Evolutionary conservation across 2,888 invertebrate genomes (phyloP).

Genomic region (Tenthredo notha): DNA sequence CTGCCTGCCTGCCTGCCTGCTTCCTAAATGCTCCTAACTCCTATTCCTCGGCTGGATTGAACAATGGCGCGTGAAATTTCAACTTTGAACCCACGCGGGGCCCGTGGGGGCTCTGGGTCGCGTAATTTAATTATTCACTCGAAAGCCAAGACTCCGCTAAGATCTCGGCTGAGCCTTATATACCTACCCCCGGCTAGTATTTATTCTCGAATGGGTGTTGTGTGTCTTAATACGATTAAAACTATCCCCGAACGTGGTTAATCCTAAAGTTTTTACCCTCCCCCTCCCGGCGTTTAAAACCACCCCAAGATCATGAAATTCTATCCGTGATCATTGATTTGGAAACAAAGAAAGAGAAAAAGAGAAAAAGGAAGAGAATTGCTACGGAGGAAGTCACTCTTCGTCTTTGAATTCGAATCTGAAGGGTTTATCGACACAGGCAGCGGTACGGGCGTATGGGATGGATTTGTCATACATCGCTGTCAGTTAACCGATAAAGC

Average conservation of each 20-base stretch:
- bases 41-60: slow-evolving; percentile 74
- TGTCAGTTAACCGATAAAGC: slow-evolving; percentile 76
- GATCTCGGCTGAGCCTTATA: slow-evolving; percentile 52
- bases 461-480: slow-evolving; percentile 76
- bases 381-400: background rate
- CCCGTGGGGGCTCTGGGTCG: slow-evolving; percentile 64
- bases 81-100: slow-evolving; percentile 70
- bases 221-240: slow-evolving; percentile 42
- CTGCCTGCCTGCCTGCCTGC: slow-evolving; percentile 61
- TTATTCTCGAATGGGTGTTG: slow-evolving; percentile 28
- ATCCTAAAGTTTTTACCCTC: background rate
- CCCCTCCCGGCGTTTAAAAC: background rate
- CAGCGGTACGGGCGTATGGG: slow-evolving; percentile 57
- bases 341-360: background rate
- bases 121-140: slow-evolving; percentile 74
- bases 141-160: slow-evolving; percentile 62
- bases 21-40: slow-evolving; percentile 76
- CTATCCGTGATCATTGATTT: background rate
- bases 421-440: slow-evolving; percentile 39
- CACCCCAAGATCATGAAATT: background rate
- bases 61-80: slow-evolving; percentile 77
- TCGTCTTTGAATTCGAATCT: background rate
- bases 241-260: slow-evolving; percentile 2
- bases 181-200: slow-evolving; percentile 20
- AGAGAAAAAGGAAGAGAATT: background rate